phyloP scores from a whole-genome alignment of 2,113 vertebrate species.

The Phocoena phocoena region DNA sequence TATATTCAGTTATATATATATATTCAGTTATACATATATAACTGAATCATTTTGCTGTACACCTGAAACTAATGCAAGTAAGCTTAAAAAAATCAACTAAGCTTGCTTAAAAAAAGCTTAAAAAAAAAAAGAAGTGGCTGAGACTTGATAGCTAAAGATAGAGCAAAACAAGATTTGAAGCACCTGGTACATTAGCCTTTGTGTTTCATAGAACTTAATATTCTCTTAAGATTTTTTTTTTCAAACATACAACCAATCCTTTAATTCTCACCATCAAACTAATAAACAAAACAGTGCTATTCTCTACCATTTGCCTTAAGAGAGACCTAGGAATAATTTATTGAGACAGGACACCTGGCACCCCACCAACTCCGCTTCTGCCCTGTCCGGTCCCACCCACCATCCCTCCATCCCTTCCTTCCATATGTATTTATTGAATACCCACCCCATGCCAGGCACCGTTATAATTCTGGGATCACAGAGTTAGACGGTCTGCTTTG shows the following conservation, averaged over 20 bases:
- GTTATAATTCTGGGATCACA: background rate
- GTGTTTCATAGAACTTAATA: background rate
- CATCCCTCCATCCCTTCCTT: too few species aligned
- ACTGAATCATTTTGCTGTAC: too few species aligned
- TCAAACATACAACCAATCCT: background rate
- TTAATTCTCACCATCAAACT: background rate
- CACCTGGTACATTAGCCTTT: background rate
- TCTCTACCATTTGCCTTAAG: background rate
- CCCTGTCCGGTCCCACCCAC: background rate
- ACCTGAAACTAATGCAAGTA: background rate
- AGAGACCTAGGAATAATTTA: background rate
- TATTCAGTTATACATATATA: too few species aligned
- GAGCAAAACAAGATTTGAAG: background rate
- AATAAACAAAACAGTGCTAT: background rate
- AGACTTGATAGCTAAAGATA: background rate
- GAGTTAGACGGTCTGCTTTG: background rate
- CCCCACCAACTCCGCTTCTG: too few species aligned
- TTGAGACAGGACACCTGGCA: background rate
- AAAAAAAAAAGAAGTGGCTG: background rate
- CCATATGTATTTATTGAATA: background rate
- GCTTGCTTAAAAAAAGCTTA: background rate
- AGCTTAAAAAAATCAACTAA: background rate
- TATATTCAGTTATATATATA: too few species aligned
- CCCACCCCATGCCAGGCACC: background rate
- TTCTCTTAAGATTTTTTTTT: background rate